These are phyloP conservation scores for Zhengitettix transpicula DNA, from an alignment of 2,888 invertebrate genomes.

Conservation along the genomic window DNA sequence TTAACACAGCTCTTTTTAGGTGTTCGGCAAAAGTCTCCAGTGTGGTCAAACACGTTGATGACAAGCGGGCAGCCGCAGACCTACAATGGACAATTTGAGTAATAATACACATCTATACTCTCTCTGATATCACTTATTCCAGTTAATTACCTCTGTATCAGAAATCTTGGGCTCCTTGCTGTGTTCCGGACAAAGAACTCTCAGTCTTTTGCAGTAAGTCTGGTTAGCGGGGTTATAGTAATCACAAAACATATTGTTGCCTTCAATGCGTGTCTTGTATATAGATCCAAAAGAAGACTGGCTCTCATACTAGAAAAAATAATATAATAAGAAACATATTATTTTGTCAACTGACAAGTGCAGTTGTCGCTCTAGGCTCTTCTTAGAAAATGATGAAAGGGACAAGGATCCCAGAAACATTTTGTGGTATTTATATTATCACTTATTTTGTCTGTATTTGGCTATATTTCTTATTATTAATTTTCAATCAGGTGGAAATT, in stretches of 20 bases:
- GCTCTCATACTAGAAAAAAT: slow-evolving; percentile 58
- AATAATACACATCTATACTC: background rate
- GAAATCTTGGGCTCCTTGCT: slow-evolving; percentile 83
- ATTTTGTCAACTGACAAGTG: no score
- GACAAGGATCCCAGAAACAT: no score
- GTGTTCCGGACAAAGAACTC: slow-evolving; percentile 95
- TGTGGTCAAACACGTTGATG: slow-evolving; percentile 63
- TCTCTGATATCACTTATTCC: background rate
- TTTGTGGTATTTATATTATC: no score
- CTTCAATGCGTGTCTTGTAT: slow-evolving; percentile 86
- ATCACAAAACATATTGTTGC: slow-evolving; percentile 95
- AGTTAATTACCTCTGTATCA: slow-evolving; percentile 40
- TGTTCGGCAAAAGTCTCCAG: slow-evolving; percentile 72
- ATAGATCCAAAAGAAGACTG: slow-evolving; percentile 93
- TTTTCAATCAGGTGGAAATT: no score
- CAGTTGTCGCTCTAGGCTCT: no score
- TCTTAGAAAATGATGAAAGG: no score
- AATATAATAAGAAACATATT: background rate
- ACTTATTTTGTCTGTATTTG: no score
- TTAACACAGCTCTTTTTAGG: slow-evolving; percentile 81
- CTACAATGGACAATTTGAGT: slow-evolving; percentile 16
- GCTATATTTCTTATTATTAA: no score
- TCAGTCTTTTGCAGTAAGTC: slow-evolving; percentile 88
- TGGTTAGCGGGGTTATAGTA: slow-evolving; percentile 74
- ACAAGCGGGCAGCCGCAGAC: slow-evolving; percentile 90